Evolutionary conservation across 2,888 invertebrate genomes (phyloP).

Genomic region (Sphaerophoria rueppellii): DNA sequence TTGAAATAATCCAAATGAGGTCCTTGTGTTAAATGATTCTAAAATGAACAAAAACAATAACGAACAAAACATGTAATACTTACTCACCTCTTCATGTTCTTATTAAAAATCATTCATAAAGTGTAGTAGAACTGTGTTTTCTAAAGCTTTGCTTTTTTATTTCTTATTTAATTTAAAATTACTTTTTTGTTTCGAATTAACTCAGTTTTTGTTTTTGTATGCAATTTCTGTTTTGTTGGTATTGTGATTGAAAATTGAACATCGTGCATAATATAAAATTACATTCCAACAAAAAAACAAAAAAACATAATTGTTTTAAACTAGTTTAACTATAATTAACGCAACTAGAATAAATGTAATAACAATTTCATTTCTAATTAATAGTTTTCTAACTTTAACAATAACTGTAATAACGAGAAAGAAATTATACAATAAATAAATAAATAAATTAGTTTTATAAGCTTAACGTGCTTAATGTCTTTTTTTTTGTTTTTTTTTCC

Average conservation of each 20-base stretch:
- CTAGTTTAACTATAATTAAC: conserved; percentile 57
- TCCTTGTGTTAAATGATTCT: conserved; percentile 8
- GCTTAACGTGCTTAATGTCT: conserved; percentile 73
- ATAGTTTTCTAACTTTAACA: conserved; percentile 44
- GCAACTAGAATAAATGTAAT: conserved; percentile 48
- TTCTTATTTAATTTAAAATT: conserved; percentile 24
- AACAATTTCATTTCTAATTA: conserved; percentile 24
- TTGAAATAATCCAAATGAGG: neutral
- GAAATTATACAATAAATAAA: conserved; percentile 38
- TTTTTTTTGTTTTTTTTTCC: conserved; percentile 52
- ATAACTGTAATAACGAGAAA: conserved; percentile 32
- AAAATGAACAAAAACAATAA: conserved; percentile 11
- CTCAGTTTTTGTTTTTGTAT: conserved; percentile 32
- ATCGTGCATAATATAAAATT: conserved; percentile 66
- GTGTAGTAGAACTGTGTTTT: conserved; percentile 27
- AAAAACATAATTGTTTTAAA: conserved; percentile 34
- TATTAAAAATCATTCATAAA: conserved; percentile 51
- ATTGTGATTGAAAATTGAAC: conserved; percentile 57
- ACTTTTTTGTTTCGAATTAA: conserved; percentile 27
- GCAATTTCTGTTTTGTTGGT: conserved; percentile 32
- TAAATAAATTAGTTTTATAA: conserved; percentile 39
- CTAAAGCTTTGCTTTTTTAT: conserved; percentile 38
- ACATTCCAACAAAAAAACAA: conserved; percentile 69
- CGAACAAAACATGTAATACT: conserved; percentile 28
- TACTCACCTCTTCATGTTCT: conserved; percentile 57